Percentiles rank a stretch among this genome's conserved stretches.
Conservation (phyloP, 2,888 invertebrate species). For the Coleophora flavipennella region DNA sequence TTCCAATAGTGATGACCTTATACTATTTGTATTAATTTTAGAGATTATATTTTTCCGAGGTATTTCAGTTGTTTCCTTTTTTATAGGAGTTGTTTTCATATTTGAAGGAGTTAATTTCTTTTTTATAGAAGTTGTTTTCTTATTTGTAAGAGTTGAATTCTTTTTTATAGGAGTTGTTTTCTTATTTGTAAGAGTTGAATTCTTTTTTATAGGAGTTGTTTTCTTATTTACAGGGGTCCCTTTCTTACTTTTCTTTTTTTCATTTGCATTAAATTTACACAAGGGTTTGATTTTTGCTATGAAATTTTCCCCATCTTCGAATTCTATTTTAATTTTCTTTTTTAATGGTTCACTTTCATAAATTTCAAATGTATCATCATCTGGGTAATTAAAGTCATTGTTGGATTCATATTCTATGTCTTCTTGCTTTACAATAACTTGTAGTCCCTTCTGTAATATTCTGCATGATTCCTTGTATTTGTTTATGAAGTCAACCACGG, state of each 20-base stretch:
- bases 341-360: constrained; percentile 21
- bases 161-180: constrained; percentile 14
- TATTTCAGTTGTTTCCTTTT: too few relatives aligned
- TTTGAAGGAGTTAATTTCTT: constrained; percentile 24
- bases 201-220: constrained; percentile 3
- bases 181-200: constrained; percentile 17
- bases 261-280: too few relatives aligned
- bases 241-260: too few relatives aligned
- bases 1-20: constrained; percentile 34
- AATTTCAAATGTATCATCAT: constrained; percentile 15
- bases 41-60: too few relatives aligned
- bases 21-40: neutral
- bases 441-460: constrained; percentile 33
- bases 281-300: constrained; percentile 21
- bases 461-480: constrained; percentile 41
- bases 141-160: constrained; percentile 26
- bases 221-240: neutral
- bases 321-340: constrained; percentile 27
- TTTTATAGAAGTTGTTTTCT: constrained; percentile 49
- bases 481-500: constrained; percentile 37
- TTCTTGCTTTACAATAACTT: constrained; percentile 35
- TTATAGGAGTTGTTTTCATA: constrained; percentile 48
- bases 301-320: constrained; percentile 19
- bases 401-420: constrained; percentile 7
- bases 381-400: constrained; percentile 10